Conservation (phyloP, 2,113 vertebrate genomes). For the Callithrix jacchus region DNA sequence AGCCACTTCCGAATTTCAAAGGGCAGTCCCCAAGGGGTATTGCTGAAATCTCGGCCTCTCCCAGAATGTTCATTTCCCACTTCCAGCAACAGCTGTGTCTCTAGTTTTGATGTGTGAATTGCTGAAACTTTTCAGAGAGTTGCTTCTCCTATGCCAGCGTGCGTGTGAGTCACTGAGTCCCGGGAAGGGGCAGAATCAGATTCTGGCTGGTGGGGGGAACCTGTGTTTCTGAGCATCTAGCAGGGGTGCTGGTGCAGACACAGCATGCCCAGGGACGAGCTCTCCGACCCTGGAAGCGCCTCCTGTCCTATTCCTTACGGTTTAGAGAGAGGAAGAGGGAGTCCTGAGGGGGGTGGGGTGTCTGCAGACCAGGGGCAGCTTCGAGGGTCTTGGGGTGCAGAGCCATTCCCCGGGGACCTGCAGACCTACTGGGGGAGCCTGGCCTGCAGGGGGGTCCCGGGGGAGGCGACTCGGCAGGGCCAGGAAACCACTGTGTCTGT, state of each 20-base stretch:
- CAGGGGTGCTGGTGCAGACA: not conserved
- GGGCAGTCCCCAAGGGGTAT: fast-evolving
- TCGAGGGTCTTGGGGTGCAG: not conserved
- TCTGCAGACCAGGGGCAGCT: not conserved
- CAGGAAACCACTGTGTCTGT: not conserved
- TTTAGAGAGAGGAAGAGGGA: not conserved
- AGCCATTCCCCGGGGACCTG: not conserved
- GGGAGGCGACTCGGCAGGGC: fast-evolving
- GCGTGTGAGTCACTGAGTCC: no score
- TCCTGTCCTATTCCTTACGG: not conserved
- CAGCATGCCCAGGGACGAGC: fast-evolving
- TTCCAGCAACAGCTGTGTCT: fast-evolving
- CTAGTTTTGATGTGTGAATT: no score
- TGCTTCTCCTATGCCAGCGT: fast-evolving
- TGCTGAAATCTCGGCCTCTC: fast-evolving
- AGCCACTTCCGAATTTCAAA: fast-evolving
- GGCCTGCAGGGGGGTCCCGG: not conserved
- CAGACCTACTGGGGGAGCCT: not conserved
- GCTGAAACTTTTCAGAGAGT: not conserved
- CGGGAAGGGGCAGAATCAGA: no score
- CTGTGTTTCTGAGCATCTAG: fast-evolving
- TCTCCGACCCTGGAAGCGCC: not conserved
- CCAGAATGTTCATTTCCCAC: fast-evolving
- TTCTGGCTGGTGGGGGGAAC: not conserved
- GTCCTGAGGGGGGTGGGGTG: fast-evolving